A percentile compares a stretch with the other conserved stretches of the same genome.
Conservation (phyloP, 2,888 invertebrate genomes). For the Acrocera orbiculus region DNA sequence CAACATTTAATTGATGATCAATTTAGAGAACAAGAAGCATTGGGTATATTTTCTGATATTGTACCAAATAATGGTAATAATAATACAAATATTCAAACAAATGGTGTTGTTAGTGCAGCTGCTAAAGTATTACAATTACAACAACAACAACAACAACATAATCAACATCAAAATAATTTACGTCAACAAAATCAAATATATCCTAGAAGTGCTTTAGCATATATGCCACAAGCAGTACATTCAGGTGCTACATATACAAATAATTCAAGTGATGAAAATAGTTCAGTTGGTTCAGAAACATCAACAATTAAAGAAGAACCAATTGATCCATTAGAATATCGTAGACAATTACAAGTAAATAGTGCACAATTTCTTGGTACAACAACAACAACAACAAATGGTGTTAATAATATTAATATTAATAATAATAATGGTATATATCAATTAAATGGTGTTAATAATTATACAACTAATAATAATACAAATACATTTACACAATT, state of each 20-base stretch:
- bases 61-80: conserved; percentile 17
- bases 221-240: conserved; percentile 86
- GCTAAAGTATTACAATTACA: conserved; percentile 28
- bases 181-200: conserved; percentile 20
- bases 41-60: conserved; percentile 71
- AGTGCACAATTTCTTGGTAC: conserved; percentile 28
- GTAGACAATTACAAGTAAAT: conserved; percentile 43
- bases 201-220: conserved; percentile 60
- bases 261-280: conserved; percentile 39
- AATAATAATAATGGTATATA: conserved; percentile 30
- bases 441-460: conserved; percentile 20
- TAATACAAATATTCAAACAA: conserved; percentile 26
- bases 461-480: conserved; percentile 25
- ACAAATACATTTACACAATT: conserved; percentile 39
- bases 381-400: conserved; percentile 22
- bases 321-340: conserved; percentile 57
- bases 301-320: conserved; percentile 77
- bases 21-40: conserved; percentile 58
- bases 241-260: conserved; percentile 34
- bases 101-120: conserved; percentile 28
- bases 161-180: conserved; percentile 18
- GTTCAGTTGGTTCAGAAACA: conserved; percentile 43
- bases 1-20: conserved; percentile 87
- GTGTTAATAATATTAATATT: conserved; percentile 17
- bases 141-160: conserved; percentile 27